Evolutionary conservation across 2,797 vertebrate genomes (phyloP), one percentile per base, ranked within the genome.

Genomic region (Myotis daubentonii): DNA sequence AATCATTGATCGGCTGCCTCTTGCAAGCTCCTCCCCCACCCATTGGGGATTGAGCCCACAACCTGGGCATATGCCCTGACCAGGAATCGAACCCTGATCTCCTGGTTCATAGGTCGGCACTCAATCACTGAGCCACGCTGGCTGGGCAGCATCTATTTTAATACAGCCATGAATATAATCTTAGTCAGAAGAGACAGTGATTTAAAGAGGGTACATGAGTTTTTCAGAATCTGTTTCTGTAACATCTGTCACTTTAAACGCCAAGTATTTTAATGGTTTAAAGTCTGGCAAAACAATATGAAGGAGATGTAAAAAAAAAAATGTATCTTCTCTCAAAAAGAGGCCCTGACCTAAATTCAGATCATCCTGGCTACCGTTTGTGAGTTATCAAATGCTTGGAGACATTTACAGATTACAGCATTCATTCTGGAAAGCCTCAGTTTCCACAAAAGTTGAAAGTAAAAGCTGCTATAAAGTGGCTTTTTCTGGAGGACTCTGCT

Each of bases 381-480:
- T 84, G 85, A 93, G 57, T 15, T 92, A 87, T 87, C 6, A 62
- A 87, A 76, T 84, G 25, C 30, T 71, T 89, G 33, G 23, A 89
- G 57, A 38, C 23, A 86, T 70, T 90, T 53, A 93, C 68, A 28
- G 41, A 49, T 95, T 81, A 94, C 84, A 94, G n/a, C 9, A 57
- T 60, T 87, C 33, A 51, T 78, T 93, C 71, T 78, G 57, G 76
- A 94, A 94, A 80, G n/a, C 53, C 51, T 76, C 25, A 6, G 15
- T 72, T 60, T 51, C 96, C 81, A 93, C 30, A 83, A 5, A 55
- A 93, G 25, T 87, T 22, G 23, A 90, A 92, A 97, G 60, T 49
- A 22, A 96, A 95, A 87, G 36, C 5, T 1, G 41, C 28, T 51
- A 19, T 62, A 49, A 92, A 65, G 6, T 57, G 25, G 47, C 41